These are phyloP conservation scores for Zootoca vivipara DNA, from an alignment of 2,113 vertebrate species.

Conservation along the genomic window DNA sequence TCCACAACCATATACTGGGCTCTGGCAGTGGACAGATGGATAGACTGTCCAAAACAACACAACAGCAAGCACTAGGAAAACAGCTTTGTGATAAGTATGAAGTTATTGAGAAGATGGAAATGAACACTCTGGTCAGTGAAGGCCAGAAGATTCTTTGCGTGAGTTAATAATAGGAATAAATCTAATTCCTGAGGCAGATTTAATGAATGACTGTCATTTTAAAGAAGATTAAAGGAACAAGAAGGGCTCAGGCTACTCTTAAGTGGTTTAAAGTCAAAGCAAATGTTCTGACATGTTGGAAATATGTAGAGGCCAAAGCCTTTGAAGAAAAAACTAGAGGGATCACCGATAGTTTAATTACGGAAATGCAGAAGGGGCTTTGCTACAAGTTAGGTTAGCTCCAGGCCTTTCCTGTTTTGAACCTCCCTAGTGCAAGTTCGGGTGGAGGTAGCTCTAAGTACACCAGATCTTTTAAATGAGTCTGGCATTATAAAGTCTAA, in stretches of 20 bases:
- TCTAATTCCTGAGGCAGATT: not conserved
- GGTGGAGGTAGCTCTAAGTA: slow-evolving; percentile 24
- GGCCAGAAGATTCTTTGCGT: not conserved
- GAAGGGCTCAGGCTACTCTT: not conserved
- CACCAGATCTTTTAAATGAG: slow-evolving; percentile 44
- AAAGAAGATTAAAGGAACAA: not conserved
- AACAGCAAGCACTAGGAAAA: no score
- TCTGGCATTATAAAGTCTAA: slow-evolving; percentile 45
- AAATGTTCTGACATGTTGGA: not conserved
- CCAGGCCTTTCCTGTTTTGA: slow-evolving; percentile 15
- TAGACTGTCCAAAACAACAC: not conserved
- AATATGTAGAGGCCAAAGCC: not conserved
- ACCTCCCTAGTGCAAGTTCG: slow-evolving; percentile 5
- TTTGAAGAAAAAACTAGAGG: slow-evolving; percentile 11
- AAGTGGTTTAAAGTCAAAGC: not conserved
- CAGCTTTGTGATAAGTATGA: not conserved
- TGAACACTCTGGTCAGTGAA: not conserved
- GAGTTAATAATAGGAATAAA: slow-evolving; percentile 1
- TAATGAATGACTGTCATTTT: not conserved
- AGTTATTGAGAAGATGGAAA: not conserved
- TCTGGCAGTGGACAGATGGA: not conserved
- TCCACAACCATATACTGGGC: no score
- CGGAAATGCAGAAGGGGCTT: not conserved
- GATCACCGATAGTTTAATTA: not conserved
- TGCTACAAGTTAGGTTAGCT: slow-evolving; percentile 8